phyloP scores from a whole-genome alignment of 2,797 vertebrate species.

The Nannoperca australis region DNA sequence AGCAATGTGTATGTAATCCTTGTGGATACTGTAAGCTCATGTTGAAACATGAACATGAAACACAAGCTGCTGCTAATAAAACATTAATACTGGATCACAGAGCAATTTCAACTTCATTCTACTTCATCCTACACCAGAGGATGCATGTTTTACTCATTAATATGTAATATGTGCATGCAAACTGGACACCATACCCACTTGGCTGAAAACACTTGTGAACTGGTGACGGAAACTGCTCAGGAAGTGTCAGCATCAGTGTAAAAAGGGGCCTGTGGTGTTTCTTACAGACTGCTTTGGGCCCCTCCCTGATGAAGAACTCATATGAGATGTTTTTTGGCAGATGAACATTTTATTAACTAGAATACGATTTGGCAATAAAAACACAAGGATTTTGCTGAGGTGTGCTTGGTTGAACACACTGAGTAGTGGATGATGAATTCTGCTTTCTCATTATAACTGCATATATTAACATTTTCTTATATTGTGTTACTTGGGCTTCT shows the following conservation, averaged over 20 bases:
- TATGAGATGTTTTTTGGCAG: constrained; percentile 52
- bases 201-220: constrained; percentile 30
- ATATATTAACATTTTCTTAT: constrained; percentile 52
- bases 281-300: constrained; percentile 21
- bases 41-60: constrained; percentile 73
- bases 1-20: constrained; percentile 31
- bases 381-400: constrained; percentile 36
- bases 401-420: constrained; percentile 32
- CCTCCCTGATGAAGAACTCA: constrained; percentile 25
- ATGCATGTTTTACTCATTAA: constrained; percentile 65
- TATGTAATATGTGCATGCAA: constrained; percentile 65
- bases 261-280: constrained; percentile 41
- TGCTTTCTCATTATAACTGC: constrained; percentile 57
- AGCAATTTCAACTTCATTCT: constrained; percentile 56
- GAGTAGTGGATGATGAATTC: constrained; percentile 42
- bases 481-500: constrained; percentile 16
- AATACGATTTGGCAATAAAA: constrained; percentile 57
- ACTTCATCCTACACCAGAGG: constrained; percentile 49
- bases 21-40: constrained; percentile 12
- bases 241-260: constrained; percentile 40
- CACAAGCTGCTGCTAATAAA: constrained; percentile 67
- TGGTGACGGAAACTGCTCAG: constrained; percentile 23
- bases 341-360: constrained; percentile 66
- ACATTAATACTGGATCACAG: constrained; percentile 71
- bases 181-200: constrained; percentile 44